Percentiles rank a stretch among this genome's conserved stretches.
phyloP scores from a whole-genome alignment of 2,113 vertebrate species.

The Callocephalon fimbriatum region DNA sequence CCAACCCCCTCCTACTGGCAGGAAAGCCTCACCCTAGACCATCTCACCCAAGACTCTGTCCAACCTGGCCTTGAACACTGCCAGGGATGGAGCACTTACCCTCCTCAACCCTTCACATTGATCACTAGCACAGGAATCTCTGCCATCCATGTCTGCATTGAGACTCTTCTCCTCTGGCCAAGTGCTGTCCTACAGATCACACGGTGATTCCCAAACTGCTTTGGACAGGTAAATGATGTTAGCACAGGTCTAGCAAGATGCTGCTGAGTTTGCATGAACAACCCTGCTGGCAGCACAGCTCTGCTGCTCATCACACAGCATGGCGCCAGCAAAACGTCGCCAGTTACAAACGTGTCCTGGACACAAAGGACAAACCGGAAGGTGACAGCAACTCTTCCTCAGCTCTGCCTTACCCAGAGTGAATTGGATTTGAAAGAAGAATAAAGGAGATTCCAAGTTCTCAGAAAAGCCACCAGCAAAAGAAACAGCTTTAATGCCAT shows the following conservation, averaged over 20 bases:
- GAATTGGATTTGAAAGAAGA: not conserved
- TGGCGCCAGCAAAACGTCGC: not conserved
- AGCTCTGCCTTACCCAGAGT: not conserved
- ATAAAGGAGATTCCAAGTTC: not conserved
- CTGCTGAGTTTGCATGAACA: not conserved
- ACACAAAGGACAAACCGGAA: not conserved
- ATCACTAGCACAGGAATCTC: not conserved
- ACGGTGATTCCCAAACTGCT: not conserved
- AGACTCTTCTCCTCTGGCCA: not conserved
- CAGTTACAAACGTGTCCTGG: not conserved
- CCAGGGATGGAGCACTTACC: not conserved
- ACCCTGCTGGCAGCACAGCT: not conserved
- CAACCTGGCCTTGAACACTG: not conserved
- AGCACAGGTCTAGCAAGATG: not conserved
- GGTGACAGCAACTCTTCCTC: not conserved
- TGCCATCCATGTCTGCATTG: fast-evolving
- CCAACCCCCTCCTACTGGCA: not conserved
- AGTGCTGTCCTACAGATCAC: not conserved
- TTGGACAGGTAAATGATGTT: not conserved
- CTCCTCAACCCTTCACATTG: not conserved
- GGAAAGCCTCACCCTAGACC: not conserved
- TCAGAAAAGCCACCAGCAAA: not conserved
- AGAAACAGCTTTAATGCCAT: not conserved
- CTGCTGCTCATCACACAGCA: not conserved
- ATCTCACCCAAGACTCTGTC: not conserved